These are phyloP conservation scores for Erpetoichthys calabaricus DNA, from an alignment of 2,797 vertebrate genomes.

Conservation along the genomic window DNA sequence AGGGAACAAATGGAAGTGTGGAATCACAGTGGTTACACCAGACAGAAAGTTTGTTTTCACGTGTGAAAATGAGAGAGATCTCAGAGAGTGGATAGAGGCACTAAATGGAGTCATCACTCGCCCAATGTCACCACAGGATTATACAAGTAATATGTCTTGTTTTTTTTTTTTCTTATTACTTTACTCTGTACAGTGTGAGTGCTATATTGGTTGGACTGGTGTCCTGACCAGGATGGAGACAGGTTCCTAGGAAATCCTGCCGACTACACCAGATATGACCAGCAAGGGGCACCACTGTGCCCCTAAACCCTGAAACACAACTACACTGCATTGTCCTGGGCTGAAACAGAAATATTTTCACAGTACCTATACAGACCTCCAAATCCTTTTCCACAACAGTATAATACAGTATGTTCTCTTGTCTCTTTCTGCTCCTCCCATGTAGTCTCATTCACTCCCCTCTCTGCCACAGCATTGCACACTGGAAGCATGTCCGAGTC, in stretches of 20 bases:
- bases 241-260: too few relatives aligned
- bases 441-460: too few relatives aligned
- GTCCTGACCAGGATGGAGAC: too few relatives aligned
- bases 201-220: neutral
- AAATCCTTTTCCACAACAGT: too few relatives aligned
- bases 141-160: conserved; percentile 32
- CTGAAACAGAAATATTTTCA: neutral
- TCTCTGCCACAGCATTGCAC: too few relatives aligned
- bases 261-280: too few relatives aligned
- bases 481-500: too few relatives aligned
- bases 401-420: too few relatives aligned
- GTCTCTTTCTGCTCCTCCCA: too few relatives aligned
- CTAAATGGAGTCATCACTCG: conserved; percentile 52
- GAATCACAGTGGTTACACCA: conserved; percentile 59
- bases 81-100: conserved; percentile 69
- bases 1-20: conserved; percentile 65
- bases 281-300: too few relatives aligned
- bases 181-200: neutral
- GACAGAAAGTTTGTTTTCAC: conserved; percentile 66
- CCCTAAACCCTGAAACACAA: too few relatives aligned
- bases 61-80: conserved; percentile 68
- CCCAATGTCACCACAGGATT: conserved; percentile 54
- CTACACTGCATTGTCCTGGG: neutral
- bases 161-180: neutral
- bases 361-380: neutral